Conservation (phyloP, 2,113 vertebrate species). For the Siniperca chuatsi region DNA sequence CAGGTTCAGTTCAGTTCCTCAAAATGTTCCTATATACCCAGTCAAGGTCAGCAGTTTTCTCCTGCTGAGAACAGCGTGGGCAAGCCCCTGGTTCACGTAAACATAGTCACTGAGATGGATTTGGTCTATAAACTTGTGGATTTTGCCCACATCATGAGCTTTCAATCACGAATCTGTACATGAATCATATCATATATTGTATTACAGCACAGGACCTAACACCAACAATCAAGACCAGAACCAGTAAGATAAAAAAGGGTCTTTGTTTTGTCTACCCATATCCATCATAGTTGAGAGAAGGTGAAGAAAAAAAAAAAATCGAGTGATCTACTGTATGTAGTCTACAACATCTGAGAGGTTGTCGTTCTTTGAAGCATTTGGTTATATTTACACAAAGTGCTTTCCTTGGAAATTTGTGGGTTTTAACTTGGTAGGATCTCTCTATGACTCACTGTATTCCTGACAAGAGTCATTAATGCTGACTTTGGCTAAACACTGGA, state of each 20-base stretch:
- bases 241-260: not conserved
- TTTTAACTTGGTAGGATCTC: conserved; percentile 46
- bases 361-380: conserved; percentile 27
- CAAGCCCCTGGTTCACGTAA: conserved; percentile 8
- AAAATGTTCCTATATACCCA: not conserved
- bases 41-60: not conserved
- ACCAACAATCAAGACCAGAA: not conserved
- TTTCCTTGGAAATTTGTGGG: conserved; percentile 53
- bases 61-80: conserved; percentile 16
- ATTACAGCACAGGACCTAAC: not conserved
- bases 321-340: conserved; percentile 8
- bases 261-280: conserved; percentile 13
- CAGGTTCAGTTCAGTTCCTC: not conserved
- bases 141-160: not conserved
- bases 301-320: conserved; percentile 17
- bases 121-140: not conserved
- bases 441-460: conserved; percentile 55
- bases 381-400: conserved; percentile 38
- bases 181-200: conserved; percentile 8
- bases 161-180: conserved; percentile 18
- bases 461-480: conserved; percentile 56
- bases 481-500: conserved; percentile 42
- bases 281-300: not conserved
- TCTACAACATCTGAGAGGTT: conserved; percentile 39
- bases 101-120: conserved; percentile 1